A percentile compares a stretch with the other conserved stretches of the same genome.
Conservation (phyloP, 2,113 vertebrate genomes). For the Nibea coibor region DNA sequence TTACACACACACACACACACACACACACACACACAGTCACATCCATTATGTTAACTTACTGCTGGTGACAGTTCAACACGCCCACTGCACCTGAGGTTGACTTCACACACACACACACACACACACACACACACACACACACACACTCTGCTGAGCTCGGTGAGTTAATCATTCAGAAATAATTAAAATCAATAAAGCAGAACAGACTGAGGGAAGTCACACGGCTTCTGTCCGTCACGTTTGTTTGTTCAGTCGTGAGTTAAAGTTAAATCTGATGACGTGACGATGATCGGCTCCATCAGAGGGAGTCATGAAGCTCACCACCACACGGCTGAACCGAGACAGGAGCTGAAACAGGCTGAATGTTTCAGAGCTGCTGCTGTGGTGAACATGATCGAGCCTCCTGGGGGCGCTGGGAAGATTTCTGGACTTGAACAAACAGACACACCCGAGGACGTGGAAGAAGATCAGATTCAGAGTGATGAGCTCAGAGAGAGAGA, state of each 20-base stretch:
- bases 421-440: neutral
- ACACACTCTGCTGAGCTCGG: conserved; percentile 37
- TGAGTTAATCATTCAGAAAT: conserved; percentile 70
- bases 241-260: no score
- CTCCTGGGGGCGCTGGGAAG: neutral
- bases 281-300: no score
- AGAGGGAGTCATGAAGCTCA: no score
- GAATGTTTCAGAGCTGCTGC: neutral
- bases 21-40: neutral
- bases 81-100: conserved; percentile 26
- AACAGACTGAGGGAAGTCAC: conserved; percentile 60
- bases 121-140: conserved; percentile 15
- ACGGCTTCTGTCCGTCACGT: neutral
- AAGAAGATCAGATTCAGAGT: neutral
- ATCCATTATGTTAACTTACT: conserved; percentile 40
- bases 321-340: no score
- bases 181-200: conserved; percentile 78
- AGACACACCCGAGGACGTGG: neutral
- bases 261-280: no score
- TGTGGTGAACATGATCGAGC: neutral
- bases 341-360: no score
- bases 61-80: conserved; percentile 43
- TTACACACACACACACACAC: neutral
- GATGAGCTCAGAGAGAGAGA: no score
- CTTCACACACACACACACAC: conserved; percentile 6